Evolutionary conservation across 2,113 vertebrate genomes (phyloP), one percentile per base, ranked within the genome.

Genomic region (Triplophysa dalaica): DNA sequence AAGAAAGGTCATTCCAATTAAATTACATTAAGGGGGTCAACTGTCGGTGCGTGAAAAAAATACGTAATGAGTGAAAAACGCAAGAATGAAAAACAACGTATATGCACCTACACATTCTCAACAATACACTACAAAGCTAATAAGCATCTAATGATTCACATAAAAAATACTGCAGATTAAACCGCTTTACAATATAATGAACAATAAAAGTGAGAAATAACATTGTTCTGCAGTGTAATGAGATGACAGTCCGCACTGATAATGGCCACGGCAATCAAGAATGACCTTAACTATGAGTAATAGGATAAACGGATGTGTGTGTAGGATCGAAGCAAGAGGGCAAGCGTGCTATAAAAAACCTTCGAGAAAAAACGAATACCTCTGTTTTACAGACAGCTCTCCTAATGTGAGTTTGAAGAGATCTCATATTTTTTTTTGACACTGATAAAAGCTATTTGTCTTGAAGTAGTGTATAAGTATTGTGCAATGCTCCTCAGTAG

Each of bases 1-100:
- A 54, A 62, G 77, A 89, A 91, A 92, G 88, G 90, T 92, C 90
- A 85, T 24, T 48, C 63, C 91, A 90, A 92, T 93, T 92, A 91
- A 87, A 90, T 89, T 88, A 78, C 45, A 58, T 91, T 90, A 90
- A 89, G 86, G 84, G 81, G 80, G 86, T 88, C 82, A 84, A 80
- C 81, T 85, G 85, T 82, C 84, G 81, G 83, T 43, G 79, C 72
- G 81, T 22, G 75, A 83, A 67, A 85, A 38, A 79, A 81, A 79
- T 10, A 85, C 77, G 75, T 87, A 86, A 88, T 88, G 80, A 88
- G 85, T 77, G 89, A 86, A 87, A 82, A 81, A 89, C 79, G 78
- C 81, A 66, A 17, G 63, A 11, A 26, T n/a, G 4, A 41, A 22
- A 82, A 12, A 68, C 45, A 56, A 54, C 6, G 1, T 61, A 26